Conservation (phyloP, 2,797 vertebrate species). For the Acrossocheilus fasciatus region DNA sequence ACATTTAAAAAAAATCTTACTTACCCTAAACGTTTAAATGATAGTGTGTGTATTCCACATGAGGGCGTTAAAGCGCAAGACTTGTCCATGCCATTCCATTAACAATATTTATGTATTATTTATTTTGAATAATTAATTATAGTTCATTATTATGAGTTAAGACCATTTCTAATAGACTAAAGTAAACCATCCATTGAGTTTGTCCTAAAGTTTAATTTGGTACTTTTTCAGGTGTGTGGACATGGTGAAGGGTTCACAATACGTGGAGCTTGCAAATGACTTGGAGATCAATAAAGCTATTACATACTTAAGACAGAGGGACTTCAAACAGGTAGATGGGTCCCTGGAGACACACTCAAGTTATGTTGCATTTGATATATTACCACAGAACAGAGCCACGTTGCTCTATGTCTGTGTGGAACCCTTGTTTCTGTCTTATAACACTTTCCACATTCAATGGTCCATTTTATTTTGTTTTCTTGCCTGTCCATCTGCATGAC, state of each 20-base stretch:
- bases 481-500: slow-evolving; percentile 76
- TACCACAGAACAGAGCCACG: slow-evolving; percentile 20
- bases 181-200: background rate
- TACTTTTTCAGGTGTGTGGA: slow-evolving; percentile 90
- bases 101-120: background rate
- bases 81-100: background rate
- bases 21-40: background rate
- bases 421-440: slow-evolving; percentile 41
- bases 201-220: background rate
- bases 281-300: slow-evolving; percentile 98
- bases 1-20: background rate
- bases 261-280: slow-evolving; percentile 95
- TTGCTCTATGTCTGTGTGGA: slow-evolving; percentile 43
- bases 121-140: background rate
- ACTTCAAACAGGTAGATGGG: slow-evolving; percentile 90
- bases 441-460: slow-evolving; percentile 53
- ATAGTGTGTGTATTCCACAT: background rate
- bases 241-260: slow-evolving; percentile 91
- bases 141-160: background rate
- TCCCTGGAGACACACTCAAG: background rate
- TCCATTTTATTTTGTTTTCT: slow-evolving; percentile 68
- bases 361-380: slow-evolving; percentile 34
- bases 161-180: background rate
- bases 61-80: background rate
- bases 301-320: slow-evolving; percentile 92